Evolutionary conservation across 2,888 invertebrate species (phyloP), one percentile per base, ranked within the genome.

Genomic region (Heteropelma amictum): DNA sequence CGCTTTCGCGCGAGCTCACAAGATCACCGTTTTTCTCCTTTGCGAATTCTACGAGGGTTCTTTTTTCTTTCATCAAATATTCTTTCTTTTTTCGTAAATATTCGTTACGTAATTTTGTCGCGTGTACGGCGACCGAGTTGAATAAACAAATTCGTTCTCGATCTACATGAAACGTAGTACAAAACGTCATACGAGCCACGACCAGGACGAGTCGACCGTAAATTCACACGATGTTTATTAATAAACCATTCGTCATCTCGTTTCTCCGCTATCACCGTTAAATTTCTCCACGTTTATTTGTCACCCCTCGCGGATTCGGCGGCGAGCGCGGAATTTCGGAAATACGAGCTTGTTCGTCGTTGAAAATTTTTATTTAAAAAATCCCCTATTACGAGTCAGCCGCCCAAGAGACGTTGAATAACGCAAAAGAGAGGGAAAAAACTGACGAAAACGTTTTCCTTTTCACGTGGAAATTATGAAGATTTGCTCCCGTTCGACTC

Each of bases 191-290:
- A 45, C 42, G 51, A 28, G 23, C n/a, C 30, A 19, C 26, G 42
- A 45, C 38, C 53, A 45, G 12, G 28, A 64, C 33, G 51, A 65
- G 64, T 26, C 26, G 28, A 65, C 64, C 45, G 35, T 67, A 47
- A 70, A 70, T 75, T 69, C 49, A 23, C 49, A 47, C 61, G 54
- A 70, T 75, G 54, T 54, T 60, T 75, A 75, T 75, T 75, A 75
- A 75, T 75, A 75, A 67, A 70, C 54, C 33, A 54, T 70, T 70
- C 65, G 65, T 33, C 21, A 19, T 63, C 49, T 21, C 23, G 40
- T 45, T 49, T 61, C 21, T 42, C 49, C 17, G 8, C 35, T 17
- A 33, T 8, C 21, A 19, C 35, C 2, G 23, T 2, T 28, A 7
- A 17, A 33, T 35, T 30, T 33, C 6, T 45, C 21, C 14, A 12